Conservation (phyloP, 2,113 vertebrate species). For the Aplodontia rufa region DNA sequence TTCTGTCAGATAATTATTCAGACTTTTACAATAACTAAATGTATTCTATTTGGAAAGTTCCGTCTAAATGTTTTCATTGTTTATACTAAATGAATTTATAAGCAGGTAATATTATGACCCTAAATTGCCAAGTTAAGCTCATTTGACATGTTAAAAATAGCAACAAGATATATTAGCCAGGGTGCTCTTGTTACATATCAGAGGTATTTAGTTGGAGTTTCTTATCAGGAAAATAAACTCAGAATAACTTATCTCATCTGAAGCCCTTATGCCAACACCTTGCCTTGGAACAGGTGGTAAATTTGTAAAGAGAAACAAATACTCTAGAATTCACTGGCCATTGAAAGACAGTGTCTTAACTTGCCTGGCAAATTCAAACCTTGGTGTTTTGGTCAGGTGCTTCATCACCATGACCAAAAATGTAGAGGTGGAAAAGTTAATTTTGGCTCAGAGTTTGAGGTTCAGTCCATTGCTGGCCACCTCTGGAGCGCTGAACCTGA, state of each 20-base stretch:
- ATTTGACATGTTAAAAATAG: slow-evolving; percentile 51
- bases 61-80: not conserved
- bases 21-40: not conserved
- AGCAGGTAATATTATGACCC: not conserved
- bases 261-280: not conserved
- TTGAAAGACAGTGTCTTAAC: slow-evolving; percentile 14
- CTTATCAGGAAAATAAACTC: slow-evolving; percentile 28
- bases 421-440: no score
- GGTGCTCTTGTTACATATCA: not conserved
- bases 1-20: slow-evolving; percentile 13
- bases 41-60: not conserved
- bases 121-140: slow-evolving; percentile 31
- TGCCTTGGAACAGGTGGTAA: not conserved
- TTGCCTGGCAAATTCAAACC: slow-evolving; percentile 18
- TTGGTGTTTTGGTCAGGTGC: not conserved
- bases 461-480: no score
- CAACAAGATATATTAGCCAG: not conserved
- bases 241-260: slow-evolving; percentile 2
- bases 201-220: not conserved
- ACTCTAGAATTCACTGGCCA: not conserved
- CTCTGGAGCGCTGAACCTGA: no score
- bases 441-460: no score
- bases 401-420: no score
- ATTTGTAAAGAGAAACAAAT: not conserved
- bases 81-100: not conserved